Percentiles rank a stretch among this genome's conserved stretches.
phyloP scores from a whole-genome alignment of 2,797 vertebrate genomes.

The Tolypeutes matacus region DNA sequence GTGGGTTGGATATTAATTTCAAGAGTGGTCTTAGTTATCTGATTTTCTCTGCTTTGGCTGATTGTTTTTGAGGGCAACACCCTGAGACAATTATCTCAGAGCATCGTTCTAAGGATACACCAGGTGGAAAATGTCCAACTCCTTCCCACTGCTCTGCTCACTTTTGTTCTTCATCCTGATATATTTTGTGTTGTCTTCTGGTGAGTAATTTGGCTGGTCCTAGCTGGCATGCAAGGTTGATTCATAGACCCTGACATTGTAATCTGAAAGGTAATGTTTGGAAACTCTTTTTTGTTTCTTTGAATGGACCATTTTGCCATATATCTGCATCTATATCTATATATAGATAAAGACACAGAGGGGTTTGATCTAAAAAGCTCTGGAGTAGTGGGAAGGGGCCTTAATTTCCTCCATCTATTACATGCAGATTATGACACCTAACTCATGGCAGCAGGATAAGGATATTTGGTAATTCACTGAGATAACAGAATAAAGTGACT shows the following conservation, averaged over 20 bases:
- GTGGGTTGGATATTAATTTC: neutral
- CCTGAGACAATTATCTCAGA: neutral
- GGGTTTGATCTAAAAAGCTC: neutral
- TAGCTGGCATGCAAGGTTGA: neutral
- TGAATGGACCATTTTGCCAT: neutral
- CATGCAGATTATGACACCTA: neutral
- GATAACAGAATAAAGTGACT: neutral
- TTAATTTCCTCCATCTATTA: neutral
- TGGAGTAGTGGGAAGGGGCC: neutral
- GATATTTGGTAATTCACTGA: neutral
- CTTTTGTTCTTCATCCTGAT: neutral
- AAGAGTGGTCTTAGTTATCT: neutral
- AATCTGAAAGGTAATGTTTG: slow-evolving; percentile 26
- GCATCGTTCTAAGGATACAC: neutral
- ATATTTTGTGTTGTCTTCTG: neutral
- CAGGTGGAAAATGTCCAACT: slow-evolving; percentile 43
- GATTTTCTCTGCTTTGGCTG: neutral
- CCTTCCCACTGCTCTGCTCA: neutral
- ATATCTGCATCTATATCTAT: neutral
- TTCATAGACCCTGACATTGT: neutral
- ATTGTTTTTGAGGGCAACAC: neutral
- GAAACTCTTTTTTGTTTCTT: neutral
- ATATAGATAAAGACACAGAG: neutral
- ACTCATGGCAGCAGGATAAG: neutral
- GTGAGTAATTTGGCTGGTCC: slow-evolving; percentile 56